A percentile compares a stretch with the other conserved stretches of the same genome.
These are phyloP conservation scores for Pyrocephalus nanus DNA, from an alignment of 2,797 vertebrate species.

Conservation along the genomic window DNA sequence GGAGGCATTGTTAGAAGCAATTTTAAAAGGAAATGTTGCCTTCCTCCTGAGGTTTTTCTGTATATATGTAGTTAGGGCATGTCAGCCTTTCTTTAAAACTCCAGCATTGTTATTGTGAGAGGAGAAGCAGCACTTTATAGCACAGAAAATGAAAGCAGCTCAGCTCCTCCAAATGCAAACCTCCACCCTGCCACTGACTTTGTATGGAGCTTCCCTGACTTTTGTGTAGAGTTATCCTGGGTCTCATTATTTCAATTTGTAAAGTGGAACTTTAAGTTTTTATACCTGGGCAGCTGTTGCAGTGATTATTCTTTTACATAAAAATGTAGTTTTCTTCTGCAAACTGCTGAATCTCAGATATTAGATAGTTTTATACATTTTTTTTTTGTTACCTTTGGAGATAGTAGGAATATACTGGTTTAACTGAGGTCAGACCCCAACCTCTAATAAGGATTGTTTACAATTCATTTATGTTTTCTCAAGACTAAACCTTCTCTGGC, in stretches of 20 bases:
- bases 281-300: background rate
- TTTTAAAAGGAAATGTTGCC: constrained; percentile 23
- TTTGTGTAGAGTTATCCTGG: background rate
- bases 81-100: background rate
- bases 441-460: background rate
- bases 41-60: background rate
- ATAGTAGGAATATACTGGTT: background rate
- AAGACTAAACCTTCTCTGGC: background rate
- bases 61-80: background rate
- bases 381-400: background rate
- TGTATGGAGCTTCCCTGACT: background rate
- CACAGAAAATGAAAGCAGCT: background rate
- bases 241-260: background rate
- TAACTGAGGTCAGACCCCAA: background rate
- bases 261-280: background rate
- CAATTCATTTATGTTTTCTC: background rate
- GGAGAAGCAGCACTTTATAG: background rate
- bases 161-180: background rate
- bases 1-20: background rate
- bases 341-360: background rate
- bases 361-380: background rate
- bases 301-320: background rate
- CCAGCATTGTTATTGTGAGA: background rate
- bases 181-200: background rate
- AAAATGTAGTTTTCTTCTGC: background rate